Evolutionary conservation across 2,888 invertebrate genomes (phyloP).

Genomic region (Folsomia manolachei): DNA sequence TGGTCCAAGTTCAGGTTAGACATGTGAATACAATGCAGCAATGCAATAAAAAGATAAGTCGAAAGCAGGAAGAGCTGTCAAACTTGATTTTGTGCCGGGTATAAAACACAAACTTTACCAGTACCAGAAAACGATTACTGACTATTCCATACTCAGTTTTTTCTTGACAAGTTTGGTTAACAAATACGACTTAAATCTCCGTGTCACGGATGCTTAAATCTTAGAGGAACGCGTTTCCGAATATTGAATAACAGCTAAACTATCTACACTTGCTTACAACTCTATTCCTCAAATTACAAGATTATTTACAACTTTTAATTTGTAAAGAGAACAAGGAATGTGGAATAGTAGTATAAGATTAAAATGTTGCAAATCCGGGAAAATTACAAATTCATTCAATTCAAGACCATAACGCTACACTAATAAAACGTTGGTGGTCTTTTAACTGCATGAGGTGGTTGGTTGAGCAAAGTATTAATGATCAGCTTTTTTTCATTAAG

Average conservation of each 20-base stretch:
- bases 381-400: no score
- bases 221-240: not conserved
- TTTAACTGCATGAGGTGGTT: no score
- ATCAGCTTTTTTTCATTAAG: conserved; percentile 24
- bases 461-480: no score
- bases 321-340: conserved; percentile 1
- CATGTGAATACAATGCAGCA: no score
- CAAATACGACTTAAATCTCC: no score
- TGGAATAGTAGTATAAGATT: no score
- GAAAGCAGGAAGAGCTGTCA: conserved; percentile 30
- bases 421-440: no score
- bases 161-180: not conserved
- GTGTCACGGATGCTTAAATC: not conserved
- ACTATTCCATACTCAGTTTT: not conserved
- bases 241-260: no score
- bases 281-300: conserved; percentile 9
- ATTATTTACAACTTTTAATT: conserved; percentile 8
- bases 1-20: no score
- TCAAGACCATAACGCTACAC: no score
- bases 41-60: not conserved
- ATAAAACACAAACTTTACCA: not conserved
- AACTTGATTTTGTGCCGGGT: conserved; percentile 36
- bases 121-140: not conserved
- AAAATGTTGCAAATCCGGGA: no score
- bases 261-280: not conserved